Evolutionary conservation across 2,888 invertebrate genomes (phyloP), one percentile per base, ranked within the genome.

Genomic region (Salpingus planirostris): DNA sequence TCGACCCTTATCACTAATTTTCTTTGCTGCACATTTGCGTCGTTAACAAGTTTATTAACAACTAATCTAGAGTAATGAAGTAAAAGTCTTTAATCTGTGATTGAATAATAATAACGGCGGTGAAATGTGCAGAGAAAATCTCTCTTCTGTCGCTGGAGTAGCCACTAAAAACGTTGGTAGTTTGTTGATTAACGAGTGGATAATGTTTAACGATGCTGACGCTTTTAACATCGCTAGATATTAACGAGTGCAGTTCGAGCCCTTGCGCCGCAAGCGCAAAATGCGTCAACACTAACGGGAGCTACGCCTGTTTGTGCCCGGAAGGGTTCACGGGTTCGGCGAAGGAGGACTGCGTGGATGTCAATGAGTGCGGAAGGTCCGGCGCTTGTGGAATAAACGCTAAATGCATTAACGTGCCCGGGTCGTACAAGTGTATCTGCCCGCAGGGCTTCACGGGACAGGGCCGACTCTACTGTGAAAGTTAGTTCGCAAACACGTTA

Each of bases 351-450:
- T 82, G 82, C 58, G 59, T 74, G 57, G 84, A 85, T 65, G 67
- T 81, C 59, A 80, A 86, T 66, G 84, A 85, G 62, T 85, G 84
- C 62, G 72, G 73, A 37, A 65, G 70, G 46, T 57, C 70, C 43
- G 73, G 73, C 51, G 69, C 76, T 55, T 88, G 87, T 59, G 83
- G 83, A 42, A 69, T 73, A 51, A 80, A 84, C 64, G 80, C 86
- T 45, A 78, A 79, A 64, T 88, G 87, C 68, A 76, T 78, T 64
- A 88, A 88, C 65, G 74, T 79, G 30, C 78, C 78, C n/a, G 87
- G 87, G 50, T 78, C 81, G 33, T 83, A 74, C 70, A 78, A 78
- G 58, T 85, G 85, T 64, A 68, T 79, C 43, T 85, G 85, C 60
- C 80, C 80, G 15, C 73, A 72, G 49, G 84, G 85, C 45, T 84